Evolutionary conservation across 2,113 vertebrate species (phyloP), one percentile per base, ranked within the genome.

Genomic region (Ifrita kowaldi): DNA sequence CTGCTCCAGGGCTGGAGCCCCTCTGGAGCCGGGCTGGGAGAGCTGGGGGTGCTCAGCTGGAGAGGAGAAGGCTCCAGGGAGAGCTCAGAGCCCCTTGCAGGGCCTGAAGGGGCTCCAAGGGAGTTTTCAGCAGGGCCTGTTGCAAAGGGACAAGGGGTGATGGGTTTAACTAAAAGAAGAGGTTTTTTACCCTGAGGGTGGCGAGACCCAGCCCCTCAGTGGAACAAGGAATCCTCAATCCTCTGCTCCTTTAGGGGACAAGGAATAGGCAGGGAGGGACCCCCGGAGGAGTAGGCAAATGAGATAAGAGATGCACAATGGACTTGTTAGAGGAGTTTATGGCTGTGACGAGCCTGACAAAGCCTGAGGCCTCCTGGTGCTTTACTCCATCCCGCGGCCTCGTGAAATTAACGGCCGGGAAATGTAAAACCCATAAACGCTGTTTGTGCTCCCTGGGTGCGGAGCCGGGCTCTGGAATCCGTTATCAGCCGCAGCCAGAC

Each of bases 391-490:
- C 81, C 65, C 3, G 0, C 24, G 16, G 44, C 78, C 86, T 75
- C 32, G 8, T 74, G 42, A 95, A 92, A 91, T 97, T 88, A 90
- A 86, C 10, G n/a, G 47, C 26, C 74, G 30, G 80, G 53, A 87
- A 44, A 96, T 91, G 42, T 79, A 71, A 71, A 75, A 52, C 52
- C 52, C 42, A 32, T 64, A 41, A 80, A 32, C 10, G 32, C 47
- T 37, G 41, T 37, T 83, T 68, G 65, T 53, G 79, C 77, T 93
- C 46, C 44, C n/a, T n/a, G 63, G 49, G 13, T 5, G 75, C 19
- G 37, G 35, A 84, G 81, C 53, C 13, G 4, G 59, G 52, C 60
- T 33, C 37, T 8, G 3, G 26, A 8, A 53, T 74, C 59, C 7
- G 6, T 42, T 49, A 39, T 32, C 47, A 27, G 19, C 65, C 12